Conservation (phyloP, 2,888 invertebrate species). For the Steinernema hermaphroditum region DNA sequence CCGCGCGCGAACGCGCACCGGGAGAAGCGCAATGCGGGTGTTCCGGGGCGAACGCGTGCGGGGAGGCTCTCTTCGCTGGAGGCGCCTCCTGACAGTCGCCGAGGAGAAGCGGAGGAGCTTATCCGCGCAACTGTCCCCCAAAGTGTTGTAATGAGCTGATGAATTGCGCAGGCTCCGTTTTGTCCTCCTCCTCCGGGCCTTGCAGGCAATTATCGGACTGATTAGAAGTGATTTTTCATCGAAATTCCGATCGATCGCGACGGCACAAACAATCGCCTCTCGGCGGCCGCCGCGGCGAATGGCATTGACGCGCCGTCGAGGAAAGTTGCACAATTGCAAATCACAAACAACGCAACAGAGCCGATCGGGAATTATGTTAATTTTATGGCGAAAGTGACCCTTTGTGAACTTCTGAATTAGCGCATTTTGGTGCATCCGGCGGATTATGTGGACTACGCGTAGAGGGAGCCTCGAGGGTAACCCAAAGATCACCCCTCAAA, state of each 20-base stretch:
- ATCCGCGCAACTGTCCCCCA: background rate
- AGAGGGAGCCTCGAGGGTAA: no score
- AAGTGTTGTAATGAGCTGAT: slow-evolving; percentile 2
- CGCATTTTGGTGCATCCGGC: no score
- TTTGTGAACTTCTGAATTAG: background rate
- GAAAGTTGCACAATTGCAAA: slow-evolving; percentile 26
- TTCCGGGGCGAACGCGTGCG: slow-evolving; percentile 14
- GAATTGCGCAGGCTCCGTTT: background rate
- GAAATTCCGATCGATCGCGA: slow-evolving; percentile 7
- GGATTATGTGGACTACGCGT: no score
- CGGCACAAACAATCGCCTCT: slow-evolving; percentile 12
- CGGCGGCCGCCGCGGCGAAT: background rate
- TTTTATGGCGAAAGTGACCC: slow-evolving; percentile 7
- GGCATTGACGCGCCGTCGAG: background rate
- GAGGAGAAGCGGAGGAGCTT: no score
- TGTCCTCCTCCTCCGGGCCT: background rate
- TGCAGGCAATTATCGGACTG: background rate
- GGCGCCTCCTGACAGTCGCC: background rate
- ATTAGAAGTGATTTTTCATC: slow-evolving; percentile 22
- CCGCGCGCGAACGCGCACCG: slow-evolving; percentile 15
- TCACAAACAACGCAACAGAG: background rate
- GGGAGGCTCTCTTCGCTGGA: background rate
- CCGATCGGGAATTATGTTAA: background rate
- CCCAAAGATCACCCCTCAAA: no score
- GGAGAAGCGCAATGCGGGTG: slow-evolving; percentile 22